Base-by-base conservation (phyloP, 2,888 invertebrate genomes). In the Chrysopilus asiliformis region DNA sequence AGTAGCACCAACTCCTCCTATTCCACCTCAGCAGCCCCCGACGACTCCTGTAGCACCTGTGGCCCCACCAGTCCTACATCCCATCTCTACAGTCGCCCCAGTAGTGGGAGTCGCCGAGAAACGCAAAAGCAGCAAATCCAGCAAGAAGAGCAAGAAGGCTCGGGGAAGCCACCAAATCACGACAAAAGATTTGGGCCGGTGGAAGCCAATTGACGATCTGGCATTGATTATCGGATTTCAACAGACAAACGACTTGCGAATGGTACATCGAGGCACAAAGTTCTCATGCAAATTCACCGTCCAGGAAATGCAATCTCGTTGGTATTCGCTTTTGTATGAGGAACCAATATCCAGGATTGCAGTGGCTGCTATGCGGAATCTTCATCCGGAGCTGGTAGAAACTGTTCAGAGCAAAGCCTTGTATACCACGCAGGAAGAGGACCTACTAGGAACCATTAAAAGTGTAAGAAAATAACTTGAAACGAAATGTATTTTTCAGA, bases 141-240 rank as follows among this genome's bases (percentile, higher is more conserved):
- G 36, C 22, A 40, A 40, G 19, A 48, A 50, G 36, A 41, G 45
- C 5, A 52, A 51, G n/a, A 55, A 53, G 32, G 50, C 54, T 19
- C 52, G 62, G 1, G 56, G 58, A 2, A 41, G 56, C 8, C 53
- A 50, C 28, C 58, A 58, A 35, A 62, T 80, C 46, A 74, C 81
- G 4, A 79, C 82, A 3, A 82, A 86, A 65, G 86, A 86, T 64
- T 67, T 87, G 30, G 94, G 94, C 0, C 71, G 91, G 36, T 98
- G 97, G 97, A 94, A 95, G 56, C 93, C 95, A 2, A 83, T 86
- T 15, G 98, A 98, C 68, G 98, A 98, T 67, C 67, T 97, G 18
- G 84, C 89, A 0, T 68, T 98, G 2, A 87, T 98, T 43, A 78
- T 87, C 44, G 93, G 90, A 41, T 87, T 95, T 4, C 85, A 90